phyloP scores from a whole-genome alignment of 37 sponge, comb jelly and placozoan genomes.

The Halisarca cf. caerulea region DNA sequence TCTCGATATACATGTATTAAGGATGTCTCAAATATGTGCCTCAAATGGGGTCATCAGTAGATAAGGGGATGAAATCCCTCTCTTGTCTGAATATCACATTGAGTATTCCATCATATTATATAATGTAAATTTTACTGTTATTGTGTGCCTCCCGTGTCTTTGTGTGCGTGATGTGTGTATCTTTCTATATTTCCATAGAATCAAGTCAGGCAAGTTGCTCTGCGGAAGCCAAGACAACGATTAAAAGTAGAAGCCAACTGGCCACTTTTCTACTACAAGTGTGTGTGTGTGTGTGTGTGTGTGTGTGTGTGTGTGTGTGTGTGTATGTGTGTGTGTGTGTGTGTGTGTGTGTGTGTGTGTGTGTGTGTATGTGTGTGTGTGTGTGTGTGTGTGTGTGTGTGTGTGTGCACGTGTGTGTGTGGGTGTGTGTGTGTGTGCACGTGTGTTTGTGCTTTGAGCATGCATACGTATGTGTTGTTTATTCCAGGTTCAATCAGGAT shows the following conservation, averaged over 20 bases:
- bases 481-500: conserved; percentile 86
- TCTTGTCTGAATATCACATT: too few species aligned
- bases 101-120: too few species aligned
- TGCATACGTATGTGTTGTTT: background rate
- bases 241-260: conserved; percentile 91
- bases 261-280: conserved; percentile 91
- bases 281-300: background rate
- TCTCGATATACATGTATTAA: too few species aligned
- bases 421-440: background rate
- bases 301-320: background rate
- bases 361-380: background rate
- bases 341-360: background rate
- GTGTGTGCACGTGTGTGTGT: background rate
- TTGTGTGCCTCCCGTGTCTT: too few species aligned
- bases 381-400: background rate
- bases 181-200: conserved; percentile 6
- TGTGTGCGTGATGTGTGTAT: too few species aligned
- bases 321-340: background rate
- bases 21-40: too few species aligned
- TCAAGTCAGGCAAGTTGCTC: conserved; percentile 63
- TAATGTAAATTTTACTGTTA: too few species aligned
- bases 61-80: too few species aligned
- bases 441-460: background rate
- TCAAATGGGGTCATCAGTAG: too few species aligned
- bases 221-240: conserved; percentile 86